A percentile compares a stretch with the other conserved stretches of the same genome.
Evolutionary conservation across 2,888 invertebrate species (phyloP).

Genomic region (Nemotelus nigrinus): DNA sequence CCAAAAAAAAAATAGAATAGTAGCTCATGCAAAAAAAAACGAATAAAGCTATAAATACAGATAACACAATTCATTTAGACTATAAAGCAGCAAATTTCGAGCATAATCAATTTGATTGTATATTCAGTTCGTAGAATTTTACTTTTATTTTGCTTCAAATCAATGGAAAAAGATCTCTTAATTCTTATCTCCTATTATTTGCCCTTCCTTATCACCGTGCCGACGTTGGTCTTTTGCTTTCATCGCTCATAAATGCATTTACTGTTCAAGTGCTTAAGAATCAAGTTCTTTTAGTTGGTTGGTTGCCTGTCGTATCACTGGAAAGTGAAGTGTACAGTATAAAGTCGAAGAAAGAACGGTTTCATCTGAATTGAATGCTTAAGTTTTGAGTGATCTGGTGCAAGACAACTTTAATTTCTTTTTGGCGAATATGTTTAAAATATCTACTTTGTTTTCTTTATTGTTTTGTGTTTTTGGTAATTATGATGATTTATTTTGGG

Average conservation of each 20-base stretch:
- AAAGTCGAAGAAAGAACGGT: conserved; percentile 14
- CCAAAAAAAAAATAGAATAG: no score
- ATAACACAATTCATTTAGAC: no score
- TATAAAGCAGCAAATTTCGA: no score
- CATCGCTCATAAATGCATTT: conserved; percentile 32
- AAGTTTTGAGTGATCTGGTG: not conserved
- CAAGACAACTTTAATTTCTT: not conserved
- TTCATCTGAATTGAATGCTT: conserved; percentile 13
- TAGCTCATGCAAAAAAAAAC: no score
- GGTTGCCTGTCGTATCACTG: conserved; percentile 16
- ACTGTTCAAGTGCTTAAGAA: conserved; percentile 22
- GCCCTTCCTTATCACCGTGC: conserved; percentile 45
- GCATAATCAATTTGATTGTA: no score
- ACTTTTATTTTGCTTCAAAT: conserved; percentile 27
- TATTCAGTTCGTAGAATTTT: not conserved
- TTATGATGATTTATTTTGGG: not conserved
- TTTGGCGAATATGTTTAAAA: not conserved
- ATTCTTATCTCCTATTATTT: conserved; percentile 43
- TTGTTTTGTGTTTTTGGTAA: conserved; percentile 31
- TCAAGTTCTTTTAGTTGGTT: conserved; percentile 6
- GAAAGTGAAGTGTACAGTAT: conserved; percentile 1
- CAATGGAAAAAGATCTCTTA: not conserved
- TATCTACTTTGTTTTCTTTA: not conserved
- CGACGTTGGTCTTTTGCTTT: not conserved
- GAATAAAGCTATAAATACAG: no score